phyloP scores from a whole-genome alignment of 1,140 invertebrate genomes.

The Coptotermes formosanus region DNA sequence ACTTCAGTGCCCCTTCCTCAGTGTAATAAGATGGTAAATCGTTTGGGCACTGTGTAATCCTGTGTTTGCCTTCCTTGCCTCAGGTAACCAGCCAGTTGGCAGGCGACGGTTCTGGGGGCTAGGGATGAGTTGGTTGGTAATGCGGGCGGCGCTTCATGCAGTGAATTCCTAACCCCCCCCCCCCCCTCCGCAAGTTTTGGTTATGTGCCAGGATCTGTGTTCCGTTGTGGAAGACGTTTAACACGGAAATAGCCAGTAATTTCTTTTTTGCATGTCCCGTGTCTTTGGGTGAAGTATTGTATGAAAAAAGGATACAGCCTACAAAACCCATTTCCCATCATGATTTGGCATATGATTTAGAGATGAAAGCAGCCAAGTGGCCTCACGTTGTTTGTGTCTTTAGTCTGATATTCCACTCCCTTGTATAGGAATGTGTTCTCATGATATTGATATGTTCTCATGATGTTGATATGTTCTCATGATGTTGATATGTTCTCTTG shows the following conservation, averaged over 20 bases:
- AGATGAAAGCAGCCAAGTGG: background rate
- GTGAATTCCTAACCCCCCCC: background rate
- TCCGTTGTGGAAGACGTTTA: background rate
- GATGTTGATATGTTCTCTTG: too few relatives aligned
- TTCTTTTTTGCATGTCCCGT: background rate
- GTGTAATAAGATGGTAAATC: constrained; percentile 22
- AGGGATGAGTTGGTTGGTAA: too few relatives aligned
- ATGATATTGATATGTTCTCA: too few relatives aligned
- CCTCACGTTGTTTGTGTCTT: background rate
- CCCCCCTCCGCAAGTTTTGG: background rate
- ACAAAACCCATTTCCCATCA: too few relatives aligned
- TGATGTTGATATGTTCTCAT: too few relatives aligned
- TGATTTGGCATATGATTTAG: too few relatives aligned
- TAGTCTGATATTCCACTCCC: background rate
- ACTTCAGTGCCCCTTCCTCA: background rate
- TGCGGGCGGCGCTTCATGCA: too few relatives aligned
- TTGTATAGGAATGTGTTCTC: too few relatives aligned
- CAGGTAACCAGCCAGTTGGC: background rate
- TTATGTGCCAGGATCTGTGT: background rate
- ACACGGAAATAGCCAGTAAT: background rate
- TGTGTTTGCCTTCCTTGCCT: too few relatives aligned
- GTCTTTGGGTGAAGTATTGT: background rate
- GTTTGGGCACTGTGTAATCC: constrained; percentile 15
- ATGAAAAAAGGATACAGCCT: too few relatives aligned
- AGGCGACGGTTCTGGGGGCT: too few relatives aligned